phyloP scores from a whole-genome alignment of 2,888 invertebrate species.

The Neuroscelio doddi region DNA sequence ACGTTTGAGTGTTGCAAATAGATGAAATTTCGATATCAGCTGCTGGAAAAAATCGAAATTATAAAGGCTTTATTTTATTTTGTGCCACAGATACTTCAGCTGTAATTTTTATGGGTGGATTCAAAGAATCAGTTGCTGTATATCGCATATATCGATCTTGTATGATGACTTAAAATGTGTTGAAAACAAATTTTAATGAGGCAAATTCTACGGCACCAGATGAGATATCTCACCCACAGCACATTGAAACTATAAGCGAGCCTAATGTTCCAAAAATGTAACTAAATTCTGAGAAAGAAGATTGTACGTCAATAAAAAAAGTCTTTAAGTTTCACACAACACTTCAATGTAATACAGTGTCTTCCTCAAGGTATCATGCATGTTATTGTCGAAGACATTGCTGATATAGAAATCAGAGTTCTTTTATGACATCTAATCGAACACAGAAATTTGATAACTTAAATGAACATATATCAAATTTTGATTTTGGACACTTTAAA shows the following conservation, averaged over 20 bases:
- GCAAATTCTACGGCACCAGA: background rate
- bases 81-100: no score
- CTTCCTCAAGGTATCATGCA: slow-evolving; percentile 46
- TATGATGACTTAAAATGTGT: background rate
- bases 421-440: slow-evolving; percentile 44
- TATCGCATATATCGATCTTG: slow-evolving; percentile 39
- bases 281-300: background rate
- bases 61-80: no score
- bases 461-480: slow-evolving; percentile 39
- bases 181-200: background rate
- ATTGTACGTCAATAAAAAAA: background rate
- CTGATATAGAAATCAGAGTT: slow-evolving; percentile 16
- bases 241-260: background rate
- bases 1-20: no score
- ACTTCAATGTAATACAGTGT: slow-evolving; percentile 24
- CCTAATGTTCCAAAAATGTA: background rate
- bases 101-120: slow-evolving; percentile 32
- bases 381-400: slow-evolving; percentile 47
- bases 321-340: background rate
- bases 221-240: background rate
- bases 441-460: slow-evolving; percentile 42
- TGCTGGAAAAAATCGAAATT: no score
- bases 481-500: slow-evolving; percentile 48
- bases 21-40: no score
- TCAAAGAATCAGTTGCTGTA: slow-evolving; percentile 44